Evolutionary conservation across 2,113 vertebrate genomes (phyloP).

Genomic region (Nothobranchius furzeri): DNA sequence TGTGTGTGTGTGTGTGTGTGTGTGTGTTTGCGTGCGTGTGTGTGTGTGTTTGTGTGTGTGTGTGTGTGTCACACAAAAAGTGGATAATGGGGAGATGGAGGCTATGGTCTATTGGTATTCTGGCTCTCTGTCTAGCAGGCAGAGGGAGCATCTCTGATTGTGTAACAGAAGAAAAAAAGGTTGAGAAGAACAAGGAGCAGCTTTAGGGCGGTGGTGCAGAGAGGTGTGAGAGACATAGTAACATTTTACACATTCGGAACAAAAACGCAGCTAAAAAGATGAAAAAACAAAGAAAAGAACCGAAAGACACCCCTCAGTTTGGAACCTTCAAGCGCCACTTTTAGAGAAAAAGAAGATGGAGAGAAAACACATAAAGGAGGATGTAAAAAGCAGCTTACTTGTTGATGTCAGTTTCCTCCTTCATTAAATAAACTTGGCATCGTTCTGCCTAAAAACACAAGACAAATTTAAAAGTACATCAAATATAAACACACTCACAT

Average conservation of each 20-base stretch:
- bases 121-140: constrained; percentile 16
- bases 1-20: background rate
- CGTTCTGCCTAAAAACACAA: too few relatives aligned
- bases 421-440: too few relatives aligned
- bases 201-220: background rate
- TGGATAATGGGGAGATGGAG: constrained; percentile 26
- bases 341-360: background rate
- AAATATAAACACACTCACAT: too few relatives aligned
- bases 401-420: background rate
- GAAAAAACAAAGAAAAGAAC: background rate
- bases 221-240: background rate
- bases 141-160: constrained; percentile 31
- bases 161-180: constrained; percentile 14
- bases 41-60: background rate
- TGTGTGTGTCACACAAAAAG: constrained; percentile 7
- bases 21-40: background rate
- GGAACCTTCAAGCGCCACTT: too few relatives aligned
- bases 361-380: background rate
- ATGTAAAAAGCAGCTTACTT: background rate
- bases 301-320: too few relatives aligned
- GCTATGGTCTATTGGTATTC: constrained; percentile 42
- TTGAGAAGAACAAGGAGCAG: constrained; percentile 11
- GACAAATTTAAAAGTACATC: too few relatives aligned
- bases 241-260: background rate
- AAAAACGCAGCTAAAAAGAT: background rate